phyloP scores from a whole-genome alignment of 2,113 vertebrate genomes.

The Holacanthus passer region DNA sequence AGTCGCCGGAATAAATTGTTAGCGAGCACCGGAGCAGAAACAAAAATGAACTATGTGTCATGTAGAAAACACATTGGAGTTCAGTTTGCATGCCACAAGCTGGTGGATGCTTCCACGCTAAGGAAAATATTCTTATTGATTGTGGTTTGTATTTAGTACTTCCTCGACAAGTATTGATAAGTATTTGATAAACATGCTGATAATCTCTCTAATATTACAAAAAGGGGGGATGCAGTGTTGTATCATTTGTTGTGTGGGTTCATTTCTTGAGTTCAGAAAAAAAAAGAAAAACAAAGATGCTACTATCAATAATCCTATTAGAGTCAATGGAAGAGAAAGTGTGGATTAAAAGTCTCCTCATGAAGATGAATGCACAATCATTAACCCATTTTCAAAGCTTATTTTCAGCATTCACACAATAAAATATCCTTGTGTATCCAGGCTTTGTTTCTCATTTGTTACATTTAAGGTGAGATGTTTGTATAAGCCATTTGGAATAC shows the following conservation, averaged over 20 bases:
- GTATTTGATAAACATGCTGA: background rate
- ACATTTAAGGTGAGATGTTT: constrained; percentile 11
- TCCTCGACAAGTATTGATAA: background rate
- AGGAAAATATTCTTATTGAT: background rate
- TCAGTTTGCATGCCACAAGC: background rate
- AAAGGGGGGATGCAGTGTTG: background rate
- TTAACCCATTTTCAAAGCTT: constrained; percentile 38
- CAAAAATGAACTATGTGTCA: constrained; percentile 73
- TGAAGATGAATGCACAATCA: constrained; percentile 67
- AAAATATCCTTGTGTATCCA: constrained; percentile 6
- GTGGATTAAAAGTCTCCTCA: constrained; percentile 66
- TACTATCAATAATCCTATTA: constrained; percentile 72
- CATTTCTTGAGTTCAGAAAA: background rate
- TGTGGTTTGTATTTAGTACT: constrained; percentile 1
- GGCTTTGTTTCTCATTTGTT: constrained; percentile 9
- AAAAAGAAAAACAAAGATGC: constrained; percentile 36
- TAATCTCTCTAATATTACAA: background rate
- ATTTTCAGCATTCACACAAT: constrained; percentile 10
- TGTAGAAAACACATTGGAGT: constrained; percentile 19
- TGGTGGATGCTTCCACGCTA: background rate
- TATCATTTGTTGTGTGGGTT: background rate
- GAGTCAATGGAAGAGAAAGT: constrained; percentile 44
- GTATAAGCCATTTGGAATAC: constrained; percentile 1
- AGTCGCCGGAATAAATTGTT: constrained; percentile 81
- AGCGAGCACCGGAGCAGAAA: constrained; percentile 76